A percentile compares a stretch with the other conserved stretches of the same genome.
phyloP scores from a whole-genome alignment of 2,113 vertebrate genomes.

The Tyrannus savana region DNA sequence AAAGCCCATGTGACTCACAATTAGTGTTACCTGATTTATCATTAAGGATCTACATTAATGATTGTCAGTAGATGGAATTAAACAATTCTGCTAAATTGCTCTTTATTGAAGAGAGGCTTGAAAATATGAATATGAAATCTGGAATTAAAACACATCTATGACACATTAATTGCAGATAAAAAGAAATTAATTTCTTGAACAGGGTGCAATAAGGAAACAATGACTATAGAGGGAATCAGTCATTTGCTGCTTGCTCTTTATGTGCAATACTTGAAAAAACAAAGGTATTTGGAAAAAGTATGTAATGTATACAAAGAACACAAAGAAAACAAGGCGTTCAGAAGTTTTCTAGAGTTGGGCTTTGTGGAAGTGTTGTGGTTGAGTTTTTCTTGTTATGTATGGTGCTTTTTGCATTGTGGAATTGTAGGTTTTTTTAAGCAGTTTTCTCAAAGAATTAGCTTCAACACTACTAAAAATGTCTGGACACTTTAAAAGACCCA shows the following conservation, averaged over 20 bases:
- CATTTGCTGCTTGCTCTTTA: neutral
- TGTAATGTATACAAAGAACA: neutral
- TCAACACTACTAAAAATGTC: neutral
- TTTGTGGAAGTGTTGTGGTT: neutral
- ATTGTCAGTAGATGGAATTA: conserved; percentile 50
- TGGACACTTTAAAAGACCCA: neutral
- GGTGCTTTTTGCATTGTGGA: neutral
- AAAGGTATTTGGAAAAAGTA: neutral
- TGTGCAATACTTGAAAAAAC: neutral
- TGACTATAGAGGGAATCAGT: neutral
- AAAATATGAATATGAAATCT: conserved; percentile 46
- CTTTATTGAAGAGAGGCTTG: neutral
- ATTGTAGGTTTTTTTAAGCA: neutral
- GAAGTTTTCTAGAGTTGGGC: neutral
- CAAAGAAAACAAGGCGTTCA: neutral
- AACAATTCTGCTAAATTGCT: conserved; percentile 24
- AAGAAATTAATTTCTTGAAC: conserved; percentile 23
- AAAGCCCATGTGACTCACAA: neutral
- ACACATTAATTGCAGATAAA: conserved; percentile 38
- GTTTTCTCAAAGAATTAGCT: neutral
- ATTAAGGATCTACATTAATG: conserved; percentile 29
- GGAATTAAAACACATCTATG: conserved; percentile 20
- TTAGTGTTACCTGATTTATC: conserved; percentile 32
- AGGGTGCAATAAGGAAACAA: neutral
- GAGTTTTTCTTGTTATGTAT: neutral